Conservation (phyloP, 2,888 invertebrate species). For the Chrysina gloriosa region DNA sequence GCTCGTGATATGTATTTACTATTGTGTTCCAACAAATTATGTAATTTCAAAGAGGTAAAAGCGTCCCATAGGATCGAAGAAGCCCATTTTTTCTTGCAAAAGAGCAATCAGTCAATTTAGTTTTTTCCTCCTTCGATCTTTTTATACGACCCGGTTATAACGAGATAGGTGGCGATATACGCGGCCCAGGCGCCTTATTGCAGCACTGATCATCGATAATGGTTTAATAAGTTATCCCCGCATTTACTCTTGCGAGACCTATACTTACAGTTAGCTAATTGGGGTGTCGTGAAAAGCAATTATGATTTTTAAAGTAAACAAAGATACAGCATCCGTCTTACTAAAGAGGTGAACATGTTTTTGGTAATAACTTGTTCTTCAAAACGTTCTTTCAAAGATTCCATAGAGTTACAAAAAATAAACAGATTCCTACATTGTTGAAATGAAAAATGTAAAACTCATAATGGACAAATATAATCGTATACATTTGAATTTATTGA, state of each 20-base stretch:
- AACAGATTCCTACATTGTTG: too few species aligned
- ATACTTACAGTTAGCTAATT: slow-evolving; percentile 64
- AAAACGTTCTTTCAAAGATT: background rate
- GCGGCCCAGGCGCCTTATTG: slow-evolving; percentile 58
- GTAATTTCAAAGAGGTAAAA: slow-evolving; percentile 32
- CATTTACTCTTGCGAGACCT: slow-evolving; percentile 60
- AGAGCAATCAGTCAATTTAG: slow-evolving; percentile 25
- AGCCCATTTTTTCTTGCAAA: slow-evolving; percentile 16
- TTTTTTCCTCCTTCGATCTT: slow-evolving; percentile 29
- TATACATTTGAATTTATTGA: too few species aligned
- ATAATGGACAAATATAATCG: too few species aligned
- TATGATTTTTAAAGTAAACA: slow-evolving; percentile 63
- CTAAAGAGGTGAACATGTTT: slow-evolving; percentile 50
- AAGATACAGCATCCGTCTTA: slow-evolving; percentile 55
- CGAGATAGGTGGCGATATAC: slow-evolving; percentile 42
- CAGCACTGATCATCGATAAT: slow-evolving; percentile 61
- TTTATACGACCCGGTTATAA: slow-evolving; percentile 29
- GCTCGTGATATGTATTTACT: background rate
- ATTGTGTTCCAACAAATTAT: slow-evolving; percentile 38
- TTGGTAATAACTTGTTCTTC: slow-evolving; percentile 43
- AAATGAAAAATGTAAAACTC: too few species aligned
- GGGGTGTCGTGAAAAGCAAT: slow-evolving; percentile 62
- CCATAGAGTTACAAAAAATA: slow-evolving; percentile 30
- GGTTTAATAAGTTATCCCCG: slow-evolving; percentile 62
- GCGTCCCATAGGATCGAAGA: background rate